Percentiles rank a stretch among this genome's conserved stretches.
Conservation (phyloP, 2,113 vertebrate species). For the Mobula hypostoma region DNA sequence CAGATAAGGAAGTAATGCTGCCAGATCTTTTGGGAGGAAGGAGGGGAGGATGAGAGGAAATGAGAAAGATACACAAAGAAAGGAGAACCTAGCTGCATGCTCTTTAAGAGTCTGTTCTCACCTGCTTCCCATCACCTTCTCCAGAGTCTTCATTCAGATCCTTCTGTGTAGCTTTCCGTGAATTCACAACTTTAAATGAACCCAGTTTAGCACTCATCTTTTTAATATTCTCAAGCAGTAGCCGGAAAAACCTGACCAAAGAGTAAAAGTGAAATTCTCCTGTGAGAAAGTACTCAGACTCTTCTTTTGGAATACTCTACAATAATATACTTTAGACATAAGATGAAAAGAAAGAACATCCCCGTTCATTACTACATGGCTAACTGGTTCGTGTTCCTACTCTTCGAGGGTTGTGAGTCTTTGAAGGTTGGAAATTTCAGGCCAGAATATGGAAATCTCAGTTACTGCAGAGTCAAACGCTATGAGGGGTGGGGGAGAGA, state of each 20-base stretch:
- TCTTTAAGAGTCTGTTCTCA: constrained; percentile 38
- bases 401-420: no score
- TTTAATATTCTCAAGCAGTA: constrained; percentile 74
- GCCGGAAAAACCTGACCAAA: constrained; percentile 72
- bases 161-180: constrained; percentile 62
- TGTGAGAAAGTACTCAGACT: background rate
- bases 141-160: constrained; percentile 55
- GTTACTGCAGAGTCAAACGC: no score
- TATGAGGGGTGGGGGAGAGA: no score
- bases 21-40: no score
- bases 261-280: background rate
- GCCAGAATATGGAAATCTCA: no score
- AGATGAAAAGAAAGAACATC: background rate
- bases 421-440: no score
- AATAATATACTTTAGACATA: background rate
- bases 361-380: background rate
- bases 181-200: constrained; percentile 65
- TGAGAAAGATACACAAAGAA: no score
- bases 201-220: constrained; percentile 70
- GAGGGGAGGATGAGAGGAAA: no score
- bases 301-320: background rate
- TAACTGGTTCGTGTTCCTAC: background rate
- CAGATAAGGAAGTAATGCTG: no score
- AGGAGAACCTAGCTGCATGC: background rate
- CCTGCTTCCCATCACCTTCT: constrained; percentile 45